A percentile compares a stretch with the other conserved stretches of the same genome.
Evolutionary conservation across 2,113 vertebrate species (phyloP).

Genomic region (Meleagris gallopavo): DNA sequence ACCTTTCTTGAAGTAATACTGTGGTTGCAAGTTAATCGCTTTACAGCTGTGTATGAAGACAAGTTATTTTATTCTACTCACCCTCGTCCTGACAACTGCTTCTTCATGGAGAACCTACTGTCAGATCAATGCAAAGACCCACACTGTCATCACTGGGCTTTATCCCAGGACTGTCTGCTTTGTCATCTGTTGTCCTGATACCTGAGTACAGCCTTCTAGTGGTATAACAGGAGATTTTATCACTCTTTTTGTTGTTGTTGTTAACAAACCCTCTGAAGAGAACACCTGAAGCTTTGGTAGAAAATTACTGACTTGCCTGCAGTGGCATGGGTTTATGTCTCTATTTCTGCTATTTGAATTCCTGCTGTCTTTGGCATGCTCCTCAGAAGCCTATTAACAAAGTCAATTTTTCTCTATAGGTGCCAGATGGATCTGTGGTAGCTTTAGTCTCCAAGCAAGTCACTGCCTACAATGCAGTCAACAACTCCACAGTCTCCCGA

Average conservation of each 20-base stretch:
- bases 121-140: neutral
- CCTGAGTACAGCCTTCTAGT: neutral
- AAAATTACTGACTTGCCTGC: neutral
- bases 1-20: neutral
- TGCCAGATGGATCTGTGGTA: conserved; percentile 93
- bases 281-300: neutral
- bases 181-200: neutral
- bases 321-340: neutral
- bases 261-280: neutral
- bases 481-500: conserved; percentile 96
- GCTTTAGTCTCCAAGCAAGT: conserved; percentile 98
- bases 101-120: neutral
- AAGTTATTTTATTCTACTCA: neutral
- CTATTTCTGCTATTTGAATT: neutral
- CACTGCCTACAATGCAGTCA: conserved; percentile 95
- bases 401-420: conserved; percentile 74
- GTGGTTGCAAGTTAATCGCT: too few species aligned
- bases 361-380: neutral
- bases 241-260: neutral
- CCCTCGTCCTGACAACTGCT: neutral
- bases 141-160: neutral
- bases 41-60: too few species aligned
- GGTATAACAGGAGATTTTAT: neutral
- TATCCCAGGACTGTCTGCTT: neutral
- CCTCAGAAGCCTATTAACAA: neutral